Evolutionary conservation across 2,797 vertebrate genomes (phyloP), one percentile per base, ranked within the genome.

Genomic region (Neoniphon sammara): DNA sequence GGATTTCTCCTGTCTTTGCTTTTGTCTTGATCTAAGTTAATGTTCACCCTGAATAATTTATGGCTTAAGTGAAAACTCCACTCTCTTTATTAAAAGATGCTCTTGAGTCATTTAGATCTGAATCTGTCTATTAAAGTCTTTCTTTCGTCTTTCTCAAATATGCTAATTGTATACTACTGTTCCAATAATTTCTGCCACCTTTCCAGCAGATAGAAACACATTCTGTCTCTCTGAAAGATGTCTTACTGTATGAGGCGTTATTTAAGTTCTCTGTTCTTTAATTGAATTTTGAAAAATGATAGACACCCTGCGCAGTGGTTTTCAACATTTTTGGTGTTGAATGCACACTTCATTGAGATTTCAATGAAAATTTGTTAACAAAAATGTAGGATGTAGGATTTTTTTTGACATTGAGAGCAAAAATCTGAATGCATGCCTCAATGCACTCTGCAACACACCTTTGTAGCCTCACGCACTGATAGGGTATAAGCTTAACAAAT

Each of bases 71-170:
- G 9, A 20, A 27, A 9, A n/a, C 34, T 66, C 47, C 39, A 31
- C 25, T 53, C 21, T 42, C 57, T 7, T n/a, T 30, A 46, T 30
- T 27, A 44, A 34, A 54, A 54, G 7, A 56, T 1, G n/a, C 30
- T 64, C 50, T 61, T 63, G 54, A 18, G 14, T 56, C 18, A 46
- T 46, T 46, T 46, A 46, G 15, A 15, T 17, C 17, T 63, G 42
- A 62, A 36, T 63, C 49, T 52, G 27, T 27, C 27, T 49, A 44
- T 75, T 54, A 52, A 63, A 59, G n/a, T 17, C 46, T 31, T 27
- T 52, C 53, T 59, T 49, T 50, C 64, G 11, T 21, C 20, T 17
- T 50, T 27, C 18, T 54, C 17, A 57, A n/a, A 49, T 58, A 59
- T 52, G 18, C 12, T 58, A 60, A 49, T 7, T 3, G 55, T 58